Conservation (phyloP, 2,888 invertebrate species). For the Agrochola lychnidis region DNA sequence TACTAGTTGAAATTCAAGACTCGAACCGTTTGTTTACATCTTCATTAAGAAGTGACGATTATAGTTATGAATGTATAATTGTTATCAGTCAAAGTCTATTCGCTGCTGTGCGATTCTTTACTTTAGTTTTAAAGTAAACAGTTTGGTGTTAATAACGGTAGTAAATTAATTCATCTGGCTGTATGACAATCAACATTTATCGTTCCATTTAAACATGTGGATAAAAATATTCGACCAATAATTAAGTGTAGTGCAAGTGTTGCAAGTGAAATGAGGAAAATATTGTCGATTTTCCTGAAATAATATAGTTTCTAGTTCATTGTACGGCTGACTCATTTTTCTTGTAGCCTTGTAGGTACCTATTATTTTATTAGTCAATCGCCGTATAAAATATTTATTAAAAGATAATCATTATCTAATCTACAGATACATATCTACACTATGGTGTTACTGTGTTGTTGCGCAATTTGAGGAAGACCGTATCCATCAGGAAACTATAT, state of each 20-base stretch:
- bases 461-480: background rate
- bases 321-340: background rate
- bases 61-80: slow-evolving; percentile 30
- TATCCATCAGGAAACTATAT: background rate
- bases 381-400: slow-evolving; percentile 8
- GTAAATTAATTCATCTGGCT: background rate
- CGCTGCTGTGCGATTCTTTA: background rate
- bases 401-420: slow-evolving; percentile 19
- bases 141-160: background rate
- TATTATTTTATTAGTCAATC: background rate
- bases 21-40: slow-evolving; percentile 71
- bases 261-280: slow-evolving; percentile 24
- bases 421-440: background rate
- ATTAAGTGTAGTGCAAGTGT: slow-evolving; percentile 9
- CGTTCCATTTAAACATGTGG: background rate
- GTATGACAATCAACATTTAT: background rate
- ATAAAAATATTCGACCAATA: background rate
- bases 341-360: background rate
- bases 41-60: slow-evolving; percentile 42
- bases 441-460: background rate
- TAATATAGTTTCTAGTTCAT: slow-evolving; percentile 19
- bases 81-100: slow-evolving; percentile 23
- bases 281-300: slow-evolving; percentile 6
- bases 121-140: slow-evolving; percentile 7
- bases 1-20: slow-evolving; percentile 55